phyloP scores from a whole-genome alignment of 1,140 invertebrate species.

The Bombus huntii region DNA sequence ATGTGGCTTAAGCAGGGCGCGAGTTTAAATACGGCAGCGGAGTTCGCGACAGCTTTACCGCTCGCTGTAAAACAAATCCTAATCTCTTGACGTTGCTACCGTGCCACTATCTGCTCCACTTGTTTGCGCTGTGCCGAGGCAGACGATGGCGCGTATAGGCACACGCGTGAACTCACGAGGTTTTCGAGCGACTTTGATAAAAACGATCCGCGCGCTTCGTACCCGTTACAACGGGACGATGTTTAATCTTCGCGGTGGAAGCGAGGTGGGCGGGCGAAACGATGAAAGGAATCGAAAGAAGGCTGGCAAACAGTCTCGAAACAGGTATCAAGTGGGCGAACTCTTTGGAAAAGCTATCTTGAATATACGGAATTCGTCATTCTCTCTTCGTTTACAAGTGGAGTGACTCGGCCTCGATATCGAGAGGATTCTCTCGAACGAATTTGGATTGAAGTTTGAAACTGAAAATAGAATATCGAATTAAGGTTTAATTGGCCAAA shows the following conservation, averaged over 20 bases:
- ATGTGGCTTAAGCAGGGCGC: conserved; percentile 46
- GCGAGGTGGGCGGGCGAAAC: neutral
- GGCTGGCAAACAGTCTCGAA: conserved; percentile 6
- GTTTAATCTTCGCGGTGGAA: conserved; percentile 37
- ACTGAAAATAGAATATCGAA: neutral
- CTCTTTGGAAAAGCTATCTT: neutral
- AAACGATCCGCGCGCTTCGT: conserved; percentile 14
- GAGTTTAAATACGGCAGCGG: conserved; percentile 75
- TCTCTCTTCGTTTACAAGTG: neutral
- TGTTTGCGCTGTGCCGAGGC: conserved; percentile 67
- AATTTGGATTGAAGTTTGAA: neutral
- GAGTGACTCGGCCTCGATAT: neutral
- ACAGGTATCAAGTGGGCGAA: conserved; percentile 9
- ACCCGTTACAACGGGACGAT: neutral
- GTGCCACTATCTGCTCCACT: conserved; percentile 75
- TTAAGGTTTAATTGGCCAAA: no score
- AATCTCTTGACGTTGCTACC: conserved; percentile 80
- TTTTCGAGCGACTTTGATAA: conserved; percentile 38
- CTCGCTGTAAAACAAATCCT: conserved; percentile 81
- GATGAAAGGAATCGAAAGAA: conserved; percentile 1
- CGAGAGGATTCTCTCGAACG: neutral
- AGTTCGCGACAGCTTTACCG: conserved; percentile 80
- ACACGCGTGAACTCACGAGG: conserved; percentile 10
- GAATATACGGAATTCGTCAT: neutral
- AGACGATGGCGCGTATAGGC: conserved; percentile 33